Evolutionary conservation across 1,140 invertebrate genomes (phyloP).

Genomic region (Oscheius sp.): DNA sequence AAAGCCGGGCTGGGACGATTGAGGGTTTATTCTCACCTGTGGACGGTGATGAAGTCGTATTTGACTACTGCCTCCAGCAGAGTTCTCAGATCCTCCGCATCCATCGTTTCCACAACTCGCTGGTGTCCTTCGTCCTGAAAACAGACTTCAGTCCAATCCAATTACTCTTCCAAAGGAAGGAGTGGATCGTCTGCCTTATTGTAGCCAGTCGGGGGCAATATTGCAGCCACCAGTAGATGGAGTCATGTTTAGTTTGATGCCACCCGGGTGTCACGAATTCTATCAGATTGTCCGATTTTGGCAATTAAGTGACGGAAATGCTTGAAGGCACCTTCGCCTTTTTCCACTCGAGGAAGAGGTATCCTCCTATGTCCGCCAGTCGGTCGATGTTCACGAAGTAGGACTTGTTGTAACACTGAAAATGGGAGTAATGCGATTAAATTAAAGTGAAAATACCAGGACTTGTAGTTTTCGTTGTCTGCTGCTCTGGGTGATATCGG

Average conservation of each 20-base stretch:
- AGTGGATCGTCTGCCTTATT: too few relatives aligned
- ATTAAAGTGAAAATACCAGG: background rate
- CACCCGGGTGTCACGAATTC: too few relatives aligned
- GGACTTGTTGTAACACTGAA: conserved; percentile 25
- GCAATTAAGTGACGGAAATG: background rate
- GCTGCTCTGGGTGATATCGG: background rate
- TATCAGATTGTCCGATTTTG: too few relatives aligned
- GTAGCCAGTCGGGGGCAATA: too few relatives aligned
- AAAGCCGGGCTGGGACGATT: background rate
- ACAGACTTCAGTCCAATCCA: too few relatives aligned
- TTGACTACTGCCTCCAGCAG: conserved; percentile 41
- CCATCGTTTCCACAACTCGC: conserved; percentile 21
- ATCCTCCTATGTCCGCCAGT: conserved; percentile 41
- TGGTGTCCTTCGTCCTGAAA: conserved; percentile 31
- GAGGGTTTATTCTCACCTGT: conserved; percentile 34
- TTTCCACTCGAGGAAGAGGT: conserved; percentile 44
- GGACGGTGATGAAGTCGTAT: conserved; percentile 38
- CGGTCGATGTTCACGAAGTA: conserved; percentile 40
- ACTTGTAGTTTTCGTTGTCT: background rate
- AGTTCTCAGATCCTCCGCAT: conserved; percentile 17
- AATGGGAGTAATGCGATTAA: background rate
- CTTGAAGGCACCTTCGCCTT: background rate
- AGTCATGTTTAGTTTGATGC: too few relatives aligned
- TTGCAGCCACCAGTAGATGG: too few relatives aligned
- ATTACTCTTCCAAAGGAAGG: too few relatives aligned